Evolutionary conservation across 2,113 vertebrate species (phyloP).

Genomic region (Turdus rufiventris): DNA sequence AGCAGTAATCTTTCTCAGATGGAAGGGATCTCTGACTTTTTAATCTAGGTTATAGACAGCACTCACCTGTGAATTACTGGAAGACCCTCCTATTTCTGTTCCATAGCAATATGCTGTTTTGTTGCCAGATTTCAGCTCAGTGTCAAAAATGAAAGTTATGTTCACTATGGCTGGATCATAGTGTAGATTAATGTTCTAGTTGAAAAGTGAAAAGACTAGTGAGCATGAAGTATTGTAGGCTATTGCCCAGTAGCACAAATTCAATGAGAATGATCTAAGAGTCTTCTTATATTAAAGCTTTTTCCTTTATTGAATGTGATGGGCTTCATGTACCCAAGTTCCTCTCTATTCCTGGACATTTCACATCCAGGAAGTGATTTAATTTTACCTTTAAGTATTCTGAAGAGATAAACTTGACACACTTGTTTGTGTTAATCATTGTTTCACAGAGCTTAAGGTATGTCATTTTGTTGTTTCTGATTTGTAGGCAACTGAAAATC

Average conservation of each 20-base stretch:
- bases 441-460: background rate
- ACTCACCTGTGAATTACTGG: background rate
- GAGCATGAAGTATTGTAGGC: background rate
- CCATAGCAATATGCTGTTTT: background rate
- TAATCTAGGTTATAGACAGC: background rate
- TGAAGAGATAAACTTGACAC: background rate
- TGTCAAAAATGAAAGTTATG: background rate
- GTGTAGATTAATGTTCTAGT: background rate
- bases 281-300: background rate
- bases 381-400: background rate
- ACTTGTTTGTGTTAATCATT: background rate
- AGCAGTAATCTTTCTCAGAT: background rate
- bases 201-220: background rate
- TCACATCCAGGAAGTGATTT: background rate
- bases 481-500: background rate
- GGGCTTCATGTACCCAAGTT: background rate
- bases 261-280: background rate
- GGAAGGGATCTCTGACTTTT: background rate
- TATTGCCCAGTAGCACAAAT: background rate
- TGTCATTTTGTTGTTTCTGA: background rate
- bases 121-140: background rate
- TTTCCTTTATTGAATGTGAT: background rate
- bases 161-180: background rate
- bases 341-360: background rate
- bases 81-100: background rate